Evolutionary conservation across 2,113 vertebrate genomes (phyloP), one percentile per base, ranked within the genome.

Genomic region (Aptenodytes patagonicus): DNA sequence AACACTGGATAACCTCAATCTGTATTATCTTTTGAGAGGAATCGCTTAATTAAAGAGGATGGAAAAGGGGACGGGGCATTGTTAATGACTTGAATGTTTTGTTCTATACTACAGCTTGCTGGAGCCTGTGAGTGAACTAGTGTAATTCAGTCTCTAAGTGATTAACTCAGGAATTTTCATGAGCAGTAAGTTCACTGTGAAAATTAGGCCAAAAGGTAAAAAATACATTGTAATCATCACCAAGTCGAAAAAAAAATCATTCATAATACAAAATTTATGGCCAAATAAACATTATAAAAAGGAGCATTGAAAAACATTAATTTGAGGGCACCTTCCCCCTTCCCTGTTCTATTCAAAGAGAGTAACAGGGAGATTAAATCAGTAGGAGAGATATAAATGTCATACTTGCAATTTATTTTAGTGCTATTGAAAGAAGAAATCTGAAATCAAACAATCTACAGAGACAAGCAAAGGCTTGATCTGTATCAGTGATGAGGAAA

Each of bases 321-420:
- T 93, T 87, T 92, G 44, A 78, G 28, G n/a, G 13, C 26, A 80
- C 5, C 9, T 87, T 94, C 26, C 24, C 13, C 25, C 13, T 80
- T 83, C 32, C 14, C 24, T 71, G 10, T 73, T 90, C 29, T 92
- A 64, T 90, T 95, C 58, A 82, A 90, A 93, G 54, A 89, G 21
- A 75, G 17, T 60, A 78, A 83, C 11, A 52, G 24, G 40, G 51
- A 95, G 76, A 96, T 95, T 96, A 92, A 93, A 95, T 87, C 86
- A 65, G 86, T 83, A 83, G 72, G 69, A 90, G 60, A 92, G 72
- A 89, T 71, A 89, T 83, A 95, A 95, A 95, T 92, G 92, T 95
- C 97, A 96, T 83, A 75, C 51, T 87, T 81, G 51, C 69, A 93
- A 91, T 95, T 97, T 95, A 84, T 93, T 95, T 87, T 55, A 83